Evolutionary conservation across 2,888 invertebrate species (phyloP), one percentile per base, ranked within the genome.

Genomic region (Troglohyphantes excavatus): DNA sequence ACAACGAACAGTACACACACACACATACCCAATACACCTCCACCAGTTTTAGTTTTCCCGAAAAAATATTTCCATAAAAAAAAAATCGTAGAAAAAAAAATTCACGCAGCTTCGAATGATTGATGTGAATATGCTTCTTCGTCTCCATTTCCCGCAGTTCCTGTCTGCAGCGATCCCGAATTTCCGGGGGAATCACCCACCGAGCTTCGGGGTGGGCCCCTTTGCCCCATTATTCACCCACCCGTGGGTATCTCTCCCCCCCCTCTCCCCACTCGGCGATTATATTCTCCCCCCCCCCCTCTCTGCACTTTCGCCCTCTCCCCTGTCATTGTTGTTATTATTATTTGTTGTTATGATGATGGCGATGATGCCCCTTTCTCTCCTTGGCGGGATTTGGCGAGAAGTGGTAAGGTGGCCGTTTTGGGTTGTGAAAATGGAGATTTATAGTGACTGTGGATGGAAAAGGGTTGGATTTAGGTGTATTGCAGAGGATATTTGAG

Each of bases 41-140:
- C n/a, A 27, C 5, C 53, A 53, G 1, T n/a, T 53, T 17, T n/a
- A 46, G 39, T 17, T 27, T 33, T 1, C n/a, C n/a, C n/a, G 7
- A 23, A 23, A 26, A 65, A 26, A 33, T 61, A 63, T 21, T 29
- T 39, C 17, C 33, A 29, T 13, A 78, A 39, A 68, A 46, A 13
- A 79, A 65, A 43, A 27, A 63, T 17, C n/a, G n/a, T 21, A 33
- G 33, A 59, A 68, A n/a, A 67, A 75, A 61, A 82, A 85, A 33
- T 43, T 23, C 61, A 21, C 17, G 76, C 21, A 26, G 23, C 61
- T n/a, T 78, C 67, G 72, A 63, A 81, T 91, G 90, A 91, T 91
- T 83, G 91, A 91, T 90, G 91, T 88, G 91, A 90, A 90, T 91
- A 90, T 91, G 91, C 90, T 91, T 91, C 86, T 90, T 90, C 86